Conservation (phyloP, 2,888 invertebrate species). For the Cylindroiulus punctatus region DNA sequence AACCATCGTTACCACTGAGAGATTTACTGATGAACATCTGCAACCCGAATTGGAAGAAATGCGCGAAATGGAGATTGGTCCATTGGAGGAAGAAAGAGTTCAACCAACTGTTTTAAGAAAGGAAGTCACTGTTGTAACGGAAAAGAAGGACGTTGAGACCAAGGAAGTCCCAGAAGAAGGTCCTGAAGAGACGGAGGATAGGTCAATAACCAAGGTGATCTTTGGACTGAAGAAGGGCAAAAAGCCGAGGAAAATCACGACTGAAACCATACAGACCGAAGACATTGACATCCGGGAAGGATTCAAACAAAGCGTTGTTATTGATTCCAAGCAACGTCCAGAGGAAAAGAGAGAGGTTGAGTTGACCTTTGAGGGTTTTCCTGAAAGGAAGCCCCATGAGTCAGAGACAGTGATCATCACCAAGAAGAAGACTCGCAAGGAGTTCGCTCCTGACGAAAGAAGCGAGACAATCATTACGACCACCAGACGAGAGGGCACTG, state of each 20-base stretch:
- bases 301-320: neutral
- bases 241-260: slow-evolving; percentile 36
- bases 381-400: neutral
- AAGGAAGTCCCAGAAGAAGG: slow-evolving; percentile 24
- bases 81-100: slow-evolving; percentile 6
- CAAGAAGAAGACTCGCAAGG: neutral
- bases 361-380: slow-evolving; percentile 22
- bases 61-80: slow-evolving; percentile 30
- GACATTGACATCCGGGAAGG: slow-evolving; percentile 21
- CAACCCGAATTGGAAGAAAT: slow-evolving; percentile 16
- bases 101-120: neutral
- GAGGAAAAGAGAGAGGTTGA: slow-evolving; percentile 35
- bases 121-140: slow-evolving; percentile 38
- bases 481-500: neutral
- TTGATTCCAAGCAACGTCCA: slow-evolving; percentile 1
- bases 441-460: neutral
- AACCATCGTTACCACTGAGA: neutral
- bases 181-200: slow-evolving; percentile 43
- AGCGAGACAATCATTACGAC: slow-evolving; percentile 4
- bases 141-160: neutral
- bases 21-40: neutral
- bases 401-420: neutral
- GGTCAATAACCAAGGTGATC: neutral
- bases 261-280: slow-evolving; percentile 23
- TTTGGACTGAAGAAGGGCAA: neutral